A percentile compares a stretch with the other conserved stretches of the same genome.
Conservation (phyloP, 2,888 invertebrate genomes). For the Gymnosoma rotundatum region DNA sequence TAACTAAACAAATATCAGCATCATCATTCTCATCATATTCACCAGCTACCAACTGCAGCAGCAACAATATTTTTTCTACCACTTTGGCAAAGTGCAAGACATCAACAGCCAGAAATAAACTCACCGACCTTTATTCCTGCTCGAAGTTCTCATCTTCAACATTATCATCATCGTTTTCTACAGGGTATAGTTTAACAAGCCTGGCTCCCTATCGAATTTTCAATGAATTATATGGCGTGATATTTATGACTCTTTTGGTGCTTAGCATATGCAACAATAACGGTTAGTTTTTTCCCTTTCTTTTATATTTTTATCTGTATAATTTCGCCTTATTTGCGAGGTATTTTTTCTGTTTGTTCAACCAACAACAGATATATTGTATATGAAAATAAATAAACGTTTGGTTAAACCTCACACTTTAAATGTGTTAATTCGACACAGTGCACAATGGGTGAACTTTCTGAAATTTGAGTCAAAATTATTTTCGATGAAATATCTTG, state of each 20-base stretch:
- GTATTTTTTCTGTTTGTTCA: slow-evolving; percentile 1
- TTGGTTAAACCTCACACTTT: slow-evolving; percentile 17
- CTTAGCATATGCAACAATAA: slow-evolving; percentile 68
- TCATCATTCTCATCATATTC: too few relatives aligned
- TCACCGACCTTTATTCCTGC: not conserved
- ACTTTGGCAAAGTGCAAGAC: too few relatives aligned
- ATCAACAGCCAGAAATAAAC: too few relatives aligned
- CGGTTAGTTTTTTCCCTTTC: slow-evolving; percentile 52
- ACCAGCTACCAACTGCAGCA: too few relatives aligned
- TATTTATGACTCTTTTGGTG: slow-evolving; percentile 67
- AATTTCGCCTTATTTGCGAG: not conserved
- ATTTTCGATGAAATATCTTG: too few relatives aligned
- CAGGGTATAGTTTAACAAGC: slow-evolving; percentile 28
- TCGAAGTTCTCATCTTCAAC: not conserved
- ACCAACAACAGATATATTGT: slow-evolving; percentile 35
- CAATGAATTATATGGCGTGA: slow-evolving; percentile 60
- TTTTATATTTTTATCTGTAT: not conserved
- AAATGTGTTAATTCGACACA: slow-evolving; percentile 1
- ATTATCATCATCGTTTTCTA: not conserved
- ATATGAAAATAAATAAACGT: slow-evolving; percentile 54
- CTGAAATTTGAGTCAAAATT: not conserved
- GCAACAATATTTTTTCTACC: too few relatives aligned
- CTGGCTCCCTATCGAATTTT: slow-evolving; percentile 44
- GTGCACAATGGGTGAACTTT: slow-evolving; percentile 2
- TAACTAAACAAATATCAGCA: not conserved